Percentiles rank a stretch among this genome's conserved stretches.
phyloP scores from a whole-genome alignment of 2,797 vertebrate species.

The Sebastes vulpes region DNA sequence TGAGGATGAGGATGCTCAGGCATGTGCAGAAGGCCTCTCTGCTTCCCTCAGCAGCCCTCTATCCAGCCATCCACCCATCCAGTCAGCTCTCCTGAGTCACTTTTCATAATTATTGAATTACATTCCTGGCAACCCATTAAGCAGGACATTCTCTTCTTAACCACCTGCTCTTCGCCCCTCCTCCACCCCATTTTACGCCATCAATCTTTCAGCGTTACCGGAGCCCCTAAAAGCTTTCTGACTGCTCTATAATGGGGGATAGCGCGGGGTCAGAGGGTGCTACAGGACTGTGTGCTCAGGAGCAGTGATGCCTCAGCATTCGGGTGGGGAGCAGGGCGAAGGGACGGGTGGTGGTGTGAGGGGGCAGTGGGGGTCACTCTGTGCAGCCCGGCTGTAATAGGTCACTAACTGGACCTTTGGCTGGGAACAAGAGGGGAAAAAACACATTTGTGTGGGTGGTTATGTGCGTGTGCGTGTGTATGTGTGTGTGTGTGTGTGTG shows the following conservation, averaged over 20 bases:
- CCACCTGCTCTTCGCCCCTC: conserved; percentile 88
- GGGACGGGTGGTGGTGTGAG: conserved; percentile 59
- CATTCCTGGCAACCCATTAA: conserved; percentile 88
- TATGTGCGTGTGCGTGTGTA: conserved; percentile 7
- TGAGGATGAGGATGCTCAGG: conserved; percentile 45
- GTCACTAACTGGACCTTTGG: conserved; percentile 79
- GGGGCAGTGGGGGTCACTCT: conserved; percentile 76
- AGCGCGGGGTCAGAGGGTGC: conserved; percentile 85
- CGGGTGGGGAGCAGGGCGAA: conserved; percentile 61
- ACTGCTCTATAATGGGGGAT: conserved; percentile 89
- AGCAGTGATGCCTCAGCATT: conserved; percentile 85
- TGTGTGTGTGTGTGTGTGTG: background rate
- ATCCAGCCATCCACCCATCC: conserved; percentile 54
- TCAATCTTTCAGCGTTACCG: conserved; percentile 90
- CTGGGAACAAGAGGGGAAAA: conserved; percentile 45
- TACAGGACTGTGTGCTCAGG: conserved; percentile 81
- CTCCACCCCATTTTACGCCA: conserved; percentile 85
- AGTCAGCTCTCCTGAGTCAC: conserved; percentile 80
- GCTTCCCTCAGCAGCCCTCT: conserved; percentile 31
- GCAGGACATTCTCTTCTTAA: conserved; percentile 88
- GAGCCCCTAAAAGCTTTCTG: conserved; percentile 91
- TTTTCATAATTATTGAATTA: conserved; percentile 92
- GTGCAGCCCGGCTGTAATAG: conserved; percentile 73
- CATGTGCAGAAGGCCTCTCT: conserved; percentile 47
- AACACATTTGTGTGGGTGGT: background rate